Conservation (phyloP, 2,113 vertebrate genomes). For the Tor tambroides region DNA sequence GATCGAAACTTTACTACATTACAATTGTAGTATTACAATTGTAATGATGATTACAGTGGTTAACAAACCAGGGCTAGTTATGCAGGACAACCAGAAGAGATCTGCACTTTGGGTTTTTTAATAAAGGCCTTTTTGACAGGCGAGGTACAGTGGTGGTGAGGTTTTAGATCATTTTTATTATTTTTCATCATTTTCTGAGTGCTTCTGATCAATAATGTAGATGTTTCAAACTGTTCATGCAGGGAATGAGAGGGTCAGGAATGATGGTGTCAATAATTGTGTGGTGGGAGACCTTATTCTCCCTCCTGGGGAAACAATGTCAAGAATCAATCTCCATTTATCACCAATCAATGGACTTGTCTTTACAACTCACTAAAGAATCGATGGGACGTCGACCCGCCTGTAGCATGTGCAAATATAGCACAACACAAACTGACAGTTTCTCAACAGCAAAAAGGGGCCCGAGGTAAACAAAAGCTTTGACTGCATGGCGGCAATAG, state of each 20-base stretch:
- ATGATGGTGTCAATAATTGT: constrained; percentile 4
- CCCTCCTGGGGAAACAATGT: constrained; percentile 2
- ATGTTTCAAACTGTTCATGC: not conserved
- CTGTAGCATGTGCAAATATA: constrained; percentile 30
- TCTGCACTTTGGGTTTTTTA: not conserved
- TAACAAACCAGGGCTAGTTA: not conserved
- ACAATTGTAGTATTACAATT: too few species aligned
- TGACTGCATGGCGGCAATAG: not conserved
- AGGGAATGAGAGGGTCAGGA: not conserved
- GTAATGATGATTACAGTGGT: not conserved
- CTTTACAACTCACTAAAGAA: constrained; percentile 10
- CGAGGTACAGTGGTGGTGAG: not conserved
- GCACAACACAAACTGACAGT: constrained; percentile 15
- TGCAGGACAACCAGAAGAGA: not conserved
- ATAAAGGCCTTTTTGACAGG: not conserved
- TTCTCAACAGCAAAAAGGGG: constrained; percentile 5
- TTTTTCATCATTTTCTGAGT: not conserved
- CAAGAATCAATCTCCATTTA: constrained; percentile 44
- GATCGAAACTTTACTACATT: not conserved
- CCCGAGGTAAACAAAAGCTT: constrained; percentile 32
- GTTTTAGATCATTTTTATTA: not conserved
- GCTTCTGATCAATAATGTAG: constrained; percentile 6
- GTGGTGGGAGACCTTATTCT: constrained; percentile 5
- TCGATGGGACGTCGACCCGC: not conserved
- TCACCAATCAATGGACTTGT: constrained; percentile 20